Evolutionary conservation across 2,113 vertebrate genomes (phyloP), one percentile per base, ranked within the genome.

Genomic region (Paramisgurnus dabryanus): DNA sequence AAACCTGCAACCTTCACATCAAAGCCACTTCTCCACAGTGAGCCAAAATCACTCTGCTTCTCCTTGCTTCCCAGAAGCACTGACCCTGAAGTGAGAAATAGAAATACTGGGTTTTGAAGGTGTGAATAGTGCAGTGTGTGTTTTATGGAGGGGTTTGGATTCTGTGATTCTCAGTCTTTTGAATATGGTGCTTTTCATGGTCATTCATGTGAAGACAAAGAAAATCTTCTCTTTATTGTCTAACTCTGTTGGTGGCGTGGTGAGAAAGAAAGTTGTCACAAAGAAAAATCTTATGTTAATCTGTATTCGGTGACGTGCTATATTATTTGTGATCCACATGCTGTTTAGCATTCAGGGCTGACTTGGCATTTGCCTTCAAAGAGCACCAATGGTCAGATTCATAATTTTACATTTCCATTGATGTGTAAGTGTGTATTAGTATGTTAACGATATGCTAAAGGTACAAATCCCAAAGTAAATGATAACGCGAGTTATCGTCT

Each of bases 11-110:
- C 3, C 5, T 76, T 49, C 22, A 43, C 22, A 76, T 67, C 63
- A 81, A 81, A 67, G 41, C 71, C 57, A 39, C 18, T 22, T 73
- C 50, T 80, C 67, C 15, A 47, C 4, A 17, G 27, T 67, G 41
- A 80, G 63, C 8, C 41, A 66, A 18, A 67, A 67, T 60, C 11
- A 67, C 55, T 53, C 1, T 49, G 40, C 7, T 64, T 80, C 77
- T 61, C 13, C 9, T 60, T 64, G 43, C 45, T 47, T 55, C 47
- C 53, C 63, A 68, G n/a, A 45, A 39, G 50, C 50, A 50, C 75
- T 60, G 76, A 78, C 61, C 76, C 53, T 27, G 45, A 47, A 60
- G 68, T 43, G n/a, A 73, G 34, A 3, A 4, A 50, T 17, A n/a
- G 8, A 60, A n/a, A 43, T 22, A 49, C 49, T 67, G 39, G 61